These are phyloP conservation scores for Borostomias antarcticus DNA, from an alignment of 2,797 vertebrate genomes.

Conservation along the genomic window DNA sequence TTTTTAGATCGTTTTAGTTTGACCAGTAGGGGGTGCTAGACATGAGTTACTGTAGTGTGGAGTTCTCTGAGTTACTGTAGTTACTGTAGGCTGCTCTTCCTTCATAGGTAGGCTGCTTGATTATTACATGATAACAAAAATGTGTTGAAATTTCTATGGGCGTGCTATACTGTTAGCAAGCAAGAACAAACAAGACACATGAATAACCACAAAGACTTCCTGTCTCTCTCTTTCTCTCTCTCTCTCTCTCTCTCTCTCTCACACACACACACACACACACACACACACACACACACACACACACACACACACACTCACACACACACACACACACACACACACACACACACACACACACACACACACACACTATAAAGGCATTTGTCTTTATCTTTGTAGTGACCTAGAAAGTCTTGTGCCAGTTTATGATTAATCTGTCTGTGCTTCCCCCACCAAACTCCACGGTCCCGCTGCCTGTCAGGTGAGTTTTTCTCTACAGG, in stretches of 20 bases:
- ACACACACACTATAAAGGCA: constrained; percentile 9
- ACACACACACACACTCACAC: constrained; percentile 11
- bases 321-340: no score
- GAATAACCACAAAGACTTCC: not conserved
- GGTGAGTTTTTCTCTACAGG: not conserved
- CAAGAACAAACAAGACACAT: not conserved
- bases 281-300: not conserved
- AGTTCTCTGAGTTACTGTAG: no score
- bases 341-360: not conserved
- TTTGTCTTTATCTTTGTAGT: not conserved
- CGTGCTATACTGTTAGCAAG: not conserved
- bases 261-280: no score
- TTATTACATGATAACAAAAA: not conserved
- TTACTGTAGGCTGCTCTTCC: no score
- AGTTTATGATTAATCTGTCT: not conserved
- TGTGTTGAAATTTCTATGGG: no score
- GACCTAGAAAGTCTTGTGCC: not conserved
- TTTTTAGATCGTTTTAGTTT: not conserved
- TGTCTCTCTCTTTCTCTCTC: not conserved
- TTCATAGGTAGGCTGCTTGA: no score
- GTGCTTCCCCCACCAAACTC: not conserved
- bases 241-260: no score
- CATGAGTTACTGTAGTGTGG: no score
- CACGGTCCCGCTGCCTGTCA: no score
- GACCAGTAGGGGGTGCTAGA: not conserved